These are phyloP conservation scores for Lichenostomus cassidix DNA, from an alignment of 2,113 vertebrate species.

Conservation along the genomic window DNA sequence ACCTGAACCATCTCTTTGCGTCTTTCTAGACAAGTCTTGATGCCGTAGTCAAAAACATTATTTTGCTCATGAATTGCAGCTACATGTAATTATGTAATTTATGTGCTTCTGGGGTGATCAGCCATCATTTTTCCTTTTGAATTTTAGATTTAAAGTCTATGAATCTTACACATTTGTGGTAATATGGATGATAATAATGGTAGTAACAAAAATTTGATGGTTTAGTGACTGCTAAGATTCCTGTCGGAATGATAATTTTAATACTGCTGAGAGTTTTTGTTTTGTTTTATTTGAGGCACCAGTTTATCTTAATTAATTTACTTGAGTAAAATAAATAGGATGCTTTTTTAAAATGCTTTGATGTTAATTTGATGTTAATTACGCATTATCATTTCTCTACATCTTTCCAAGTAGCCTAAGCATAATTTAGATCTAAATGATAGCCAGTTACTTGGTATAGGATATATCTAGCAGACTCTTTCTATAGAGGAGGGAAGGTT, in stretches of 20 bases:
- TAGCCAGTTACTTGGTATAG: background rate
- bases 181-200: background rate
- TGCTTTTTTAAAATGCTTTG: background rate
- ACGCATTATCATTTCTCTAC: background rate
- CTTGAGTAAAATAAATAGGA: background rate
- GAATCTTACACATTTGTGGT: background rate
- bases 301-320: background rate
- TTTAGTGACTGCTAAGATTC: background rate
- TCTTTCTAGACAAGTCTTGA: background rate
- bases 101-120: background rate
- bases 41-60: background rate
- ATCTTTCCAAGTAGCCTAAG: background rate
- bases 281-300: background rate
- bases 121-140: background rate
- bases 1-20: background rate
- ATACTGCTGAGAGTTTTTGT: background rate
- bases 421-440: background rate
- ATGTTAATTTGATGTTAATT: background rate
- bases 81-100: background rate
- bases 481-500: background rate
- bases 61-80: background rate
- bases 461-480: background rate
- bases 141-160: background rate
- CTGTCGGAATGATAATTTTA: background rate
- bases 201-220: background rate